Conservation (phyloP, 1,140 invertebrate genomes). For the Drosophila subobscura region DNA sequence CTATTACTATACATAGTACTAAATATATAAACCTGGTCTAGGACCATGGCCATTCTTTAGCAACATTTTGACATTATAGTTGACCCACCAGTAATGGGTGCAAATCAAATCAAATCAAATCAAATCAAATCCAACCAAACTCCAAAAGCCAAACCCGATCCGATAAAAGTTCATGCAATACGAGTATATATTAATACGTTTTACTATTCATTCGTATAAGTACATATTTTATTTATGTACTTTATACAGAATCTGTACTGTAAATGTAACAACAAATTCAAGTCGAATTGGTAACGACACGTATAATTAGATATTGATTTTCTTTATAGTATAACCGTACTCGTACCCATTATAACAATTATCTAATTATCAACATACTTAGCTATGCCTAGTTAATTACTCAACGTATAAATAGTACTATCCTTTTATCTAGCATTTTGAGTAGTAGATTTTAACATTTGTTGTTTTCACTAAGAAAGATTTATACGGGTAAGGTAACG, state of each 20-base stretch:
- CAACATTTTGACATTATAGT: slow-evolving; percentile 73
- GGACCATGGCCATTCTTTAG: slow-evolving; percentile 71
- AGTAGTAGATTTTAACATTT: slow-evolving; percentile 73
- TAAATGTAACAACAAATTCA: slow-evolving; percentile 45
- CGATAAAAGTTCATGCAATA: not conserved
- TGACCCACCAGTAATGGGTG: slow-evolving; percentile 47
- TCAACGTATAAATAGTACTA: slow-evolving; percentile 66
- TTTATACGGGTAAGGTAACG: slow-evolving; percentile 40
- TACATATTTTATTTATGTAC: too few species aligned
- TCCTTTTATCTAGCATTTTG: slow-evolving; percentile 78
- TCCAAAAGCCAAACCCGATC: slow-evolving; percentile 38
- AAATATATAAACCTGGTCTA: slow-evolving; percentile 75
- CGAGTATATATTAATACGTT: too few species aligned
- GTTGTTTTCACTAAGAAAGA: slow-evolving; percentile 68
- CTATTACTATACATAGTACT: slow-evolving; percentile 41
- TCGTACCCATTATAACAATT: slow-evolving; percentile 41
- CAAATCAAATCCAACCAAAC: not conserved
- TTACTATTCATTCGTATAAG: too few species aligned
- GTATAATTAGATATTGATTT: slow-evolving; percentile 55
- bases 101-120: slow-evolving; percentile 4
- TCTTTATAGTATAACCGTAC: slow-evolving; percentile 59
- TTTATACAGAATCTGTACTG: not conserved
- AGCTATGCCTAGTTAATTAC: slow-evolving; percentile 75
- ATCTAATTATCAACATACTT: slow-evolving; percentile 21
- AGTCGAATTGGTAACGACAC: slow-evolving; percentile 65